Conservation (phyloP, 2,113 vertebrate genomes). For the zebrafish (Danio rerio) region DNA sequence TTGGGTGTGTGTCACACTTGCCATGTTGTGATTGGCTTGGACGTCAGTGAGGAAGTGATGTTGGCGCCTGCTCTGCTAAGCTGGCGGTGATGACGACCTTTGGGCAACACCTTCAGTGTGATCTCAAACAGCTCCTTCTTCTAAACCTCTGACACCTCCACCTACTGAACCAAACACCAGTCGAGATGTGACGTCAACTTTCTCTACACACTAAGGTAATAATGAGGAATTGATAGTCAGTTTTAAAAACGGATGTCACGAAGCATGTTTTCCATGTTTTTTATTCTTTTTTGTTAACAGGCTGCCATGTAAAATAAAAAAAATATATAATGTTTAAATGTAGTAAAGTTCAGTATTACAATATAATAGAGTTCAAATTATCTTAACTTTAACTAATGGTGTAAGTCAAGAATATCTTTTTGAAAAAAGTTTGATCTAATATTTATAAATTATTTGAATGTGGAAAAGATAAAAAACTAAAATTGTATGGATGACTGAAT, state of each 20-base stretch:
- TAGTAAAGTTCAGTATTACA: too few species aligned
- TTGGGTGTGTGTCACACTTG: conserved; percentile 50
- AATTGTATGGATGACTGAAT: too few species aligned
- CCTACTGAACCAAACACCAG: conserved; percentile 31
- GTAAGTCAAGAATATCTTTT: too few species aligned
- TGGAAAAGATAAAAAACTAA: too few species aligned
- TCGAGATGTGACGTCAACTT: conserved; percentile 1
- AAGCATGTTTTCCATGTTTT: not conserved
- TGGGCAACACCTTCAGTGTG: conserved; percentile 48
- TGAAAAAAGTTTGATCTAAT: too few species aligned
- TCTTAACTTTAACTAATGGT: too few species aligned
- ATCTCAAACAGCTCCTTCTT: conserved; percentile 39
- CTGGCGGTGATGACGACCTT: conserved; percentile 48
- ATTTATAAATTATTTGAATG: too few species aligned
- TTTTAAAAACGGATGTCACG: not conserved
- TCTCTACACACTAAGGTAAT: not conserved
- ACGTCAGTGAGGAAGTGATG: conserved; percentile 52
- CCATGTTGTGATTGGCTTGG: conserved; percentile 49
- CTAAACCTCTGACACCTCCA: conserved; percentile 36
- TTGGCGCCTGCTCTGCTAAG: conserved; percentile 44
- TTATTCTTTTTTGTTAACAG: not conserved
- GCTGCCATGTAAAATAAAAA: too few species aligned
- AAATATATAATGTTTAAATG: too few species aligned
- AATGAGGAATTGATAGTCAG: not conserved
- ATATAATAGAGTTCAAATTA: too few species aligned